Conservation (phyloP, 2,797 vertebrate genomes). For the Peromyscus aztecus region DNA sequence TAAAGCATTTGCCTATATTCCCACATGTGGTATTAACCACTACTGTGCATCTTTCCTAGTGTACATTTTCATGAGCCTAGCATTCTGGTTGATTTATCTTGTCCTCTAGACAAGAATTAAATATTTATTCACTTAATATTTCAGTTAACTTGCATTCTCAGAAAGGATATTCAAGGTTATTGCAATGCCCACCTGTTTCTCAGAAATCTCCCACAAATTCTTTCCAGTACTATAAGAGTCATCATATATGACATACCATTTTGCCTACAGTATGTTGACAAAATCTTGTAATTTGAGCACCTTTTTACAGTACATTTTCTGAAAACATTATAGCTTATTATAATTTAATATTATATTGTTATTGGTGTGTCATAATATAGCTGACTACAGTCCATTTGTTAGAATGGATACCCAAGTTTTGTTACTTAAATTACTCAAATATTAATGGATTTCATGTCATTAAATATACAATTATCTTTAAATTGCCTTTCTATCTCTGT, state of each 20-base stretch:
- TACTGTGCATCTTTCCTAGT: constrained; percentile 67
- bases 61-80: constrained; percentile 73
- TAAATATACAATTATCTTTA: background rate
- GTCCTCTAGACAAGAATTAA: constrained; percentile 82
- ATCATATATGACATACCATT: background rate
- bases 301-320: background rate
- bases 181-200: constrained; percentile 74
- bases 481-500: background rate
- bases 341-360: constrained; percentile 11
- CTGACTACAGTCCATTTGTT: background rate
- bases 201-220: constrained; percentile 71
- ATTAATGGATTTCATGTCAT: constrained; percentile 18
- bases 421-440: background rate
- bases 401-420: background rate
- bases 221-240: constrained; percentile 61
- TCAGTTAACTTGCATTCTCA: constrained; percentile 83
- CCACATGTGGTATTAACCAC: constrained; percentile 74
- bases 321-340: background rate
- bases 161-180: constrained; percentile 77
- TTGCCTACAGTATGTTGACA: background rate
- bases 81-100: constrained; percentile 78
- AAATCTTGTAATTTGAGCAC: constrained; percentile 33
- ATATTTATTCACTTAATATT: constrained; percentile 82
- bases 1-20: constrained; percentile 80
- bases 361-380: background rate